phyloP scores from a whole-genome alignment of 2,888 invertebrate species.

The Kryphioiulus occultus region DNA sequence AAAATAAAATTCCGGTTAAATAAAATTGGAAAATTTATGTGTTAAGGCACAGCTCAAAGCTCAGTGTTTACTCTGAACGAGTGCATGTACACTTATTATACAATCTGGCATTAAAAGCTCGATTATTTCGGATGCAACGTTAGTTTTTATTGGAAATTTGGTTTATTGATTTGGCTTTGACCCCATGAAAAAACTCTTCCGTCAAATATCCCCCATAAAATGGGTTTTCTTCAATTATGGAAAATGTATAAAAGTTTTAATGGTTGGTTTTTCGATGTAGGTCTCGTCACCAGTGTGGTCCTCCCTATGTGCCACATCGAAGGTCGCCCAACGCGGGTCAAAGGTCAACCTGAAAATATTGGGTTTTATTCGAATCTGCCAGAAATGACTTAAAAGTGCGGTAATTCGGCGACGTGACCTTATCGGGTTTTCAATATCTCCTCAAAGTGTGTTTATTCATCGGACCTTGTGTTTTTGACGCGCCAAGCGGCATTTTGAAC shows the following conservation, averaged over 20 bases:
- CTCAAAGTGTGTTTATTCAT: not conserved
- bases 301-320: not conserved
- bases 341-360: not conserved
- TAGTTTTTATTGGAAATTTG: not conserved
- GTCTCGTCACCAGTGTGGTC: conserved; percentile 13
- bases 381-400: conserved; percentile 8
- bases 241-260: not conserved
- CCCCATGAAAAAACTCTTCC: conserved; percentile 20
- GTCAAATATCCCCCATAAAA: not conserved
- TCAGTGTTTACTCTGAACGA: not conserved
- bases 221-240: not conserved
- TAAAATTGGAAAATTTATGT: not conserved
- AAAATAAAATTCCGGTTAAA: not conserved
- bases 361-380: not conserved
- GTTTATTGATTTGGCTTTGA: conserved; percentile 40
- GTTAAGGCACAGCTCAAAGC: not conserved
- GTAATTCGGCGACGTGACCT: not conserved
- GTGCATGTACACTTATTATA: no score
- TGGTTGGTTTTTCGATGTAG: not conserved
- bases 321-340: conserved; percentile 7
- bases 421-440: not conserved
- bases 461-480: not conserved
- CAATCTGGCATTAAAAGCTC: not conserved
- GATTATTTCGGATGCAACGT: not conserved
- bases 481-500: not conserved